Evolutionary conservation across 1,140 invertebrate genomes (phyloP), one percentile per base, ranked within the genome.

Genomic region (Pogonus chalceus): DNA sequence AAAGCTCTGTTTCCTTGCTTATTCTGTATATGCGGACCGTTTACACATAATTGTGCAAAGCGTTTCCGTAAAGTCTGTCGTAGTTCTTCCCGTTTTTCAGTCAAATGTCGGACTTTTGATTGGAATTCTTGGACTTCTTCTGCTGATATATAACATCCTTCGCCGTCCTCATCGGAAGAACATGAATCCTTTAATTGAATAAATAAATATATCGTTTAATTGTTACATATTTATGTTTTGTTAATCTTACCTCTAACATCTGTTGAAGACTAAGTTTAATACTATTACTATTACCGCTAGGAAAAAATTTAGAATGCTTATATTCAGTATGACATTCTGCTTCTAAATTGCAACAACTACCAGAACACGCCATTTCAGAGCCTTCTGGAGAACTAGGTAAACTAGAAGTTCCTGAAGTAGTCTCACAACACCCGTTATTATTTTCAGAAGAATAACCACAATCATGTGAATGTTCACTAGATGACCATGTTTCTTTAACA

Each of bases 81-180:
- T 55, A 94, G 74, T 69, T 91, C 81, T 61, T 85, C 79, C 51
- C 90, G 81, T 73, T 91, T 82, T 62, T 88, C 81, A 56, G 80
- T 80, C 60, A 90, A 79, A 65, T 87, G 81, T 58, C 70, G 72
- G 67, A 84, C 80, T 60, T 83, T 81, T 26, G 84, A 84, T 73
- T 86, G 85, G 64, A 90, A 90, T 70, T 82, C 78, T 56, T 67
- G 67, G 43, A 93, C 85, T 69, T 92, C 90, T 72, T 92, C 90
- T 58, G 84, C 80, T 50, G 90, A 87, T 76, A 93, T 92, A 74
- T 84, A 87, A 77, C 81, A 83, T 61, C 79, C 72, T 56, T 80
- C 79, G 60, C 83, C 79, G 57, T 88, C 86, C 58, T 89, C 85
- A 59, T 89, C 87, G 55, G 85, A 87, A 61, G 81, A 68, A 57